A percentile compares a stretch with the other conserved stretches of the same genome.
phyloP scores from a whole-genome alignment of 2,797 vertebrate species.

The Menidia menidia region DNA sequence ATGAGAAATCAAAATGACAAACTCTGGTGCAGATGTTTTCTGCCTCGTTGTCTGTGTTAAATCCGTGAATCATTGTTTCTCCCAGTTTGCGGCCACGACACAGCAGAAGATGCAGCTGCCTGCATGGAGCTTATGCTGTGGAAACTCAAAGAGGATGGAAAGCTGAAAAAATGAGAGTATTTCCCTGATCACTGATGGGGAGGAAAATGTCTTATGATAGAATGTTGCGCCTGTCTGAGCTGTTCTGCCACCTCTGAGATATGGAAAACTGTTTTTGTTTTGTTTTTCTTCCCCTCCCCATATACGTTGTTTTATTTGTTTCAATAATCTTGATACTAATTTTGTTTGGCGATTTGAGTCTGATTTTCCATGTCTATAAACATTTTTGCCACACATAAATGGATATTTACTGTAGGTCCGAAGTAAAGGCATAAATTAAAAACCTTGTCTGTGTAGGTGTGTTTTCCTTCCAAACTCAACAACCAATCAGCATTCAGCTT shows the following conservation, averaged over 20 bases:
- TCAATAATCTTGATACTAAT: slow-evolving; percentile 10
- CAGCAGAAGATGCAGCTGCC: slow-evolving; percentile 80
- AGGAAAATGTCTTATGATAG: background rate
- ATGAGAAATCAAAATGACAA: background rate
- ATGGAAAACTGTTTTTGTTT: slow-evolving; percentile 12
- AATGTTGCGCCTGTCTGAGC: slow-evolving; percentile 12
- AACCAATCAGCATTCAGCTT: slow-evolving; percentile 35
- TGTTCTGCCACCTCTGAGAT: background rate
- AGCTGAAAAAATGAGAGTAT: slow-evolving; percentile 74
- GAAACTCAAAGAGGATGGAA: slow-evolving; percentile 86
- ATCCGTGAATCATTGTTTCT: slow-evolving; percentile 35
- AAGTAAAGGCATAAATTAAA: slow-evolving; percentile 62
- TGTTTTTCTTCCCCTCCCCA: slow-evolving; percentile 2
- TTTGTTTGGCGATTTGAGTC: slow-evolving; percentile 4
- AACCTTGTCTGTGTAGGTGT: background rate
- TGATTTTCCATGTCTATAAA: slow-evolving; percentile 15
- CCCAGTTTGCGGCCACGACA: slow-evolving; percentile 82
- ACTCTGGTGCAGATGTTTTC: background rate
- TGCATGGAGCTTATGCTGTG: slow-evolving; percentile 88
- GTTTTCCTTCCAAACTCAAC: background rate
- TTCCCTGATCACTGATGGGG: background rate
- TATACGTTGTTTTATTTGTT: background rate
- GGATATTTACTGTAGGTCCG: background rate
- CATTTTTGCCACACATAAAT: slow-evolving; percentile 7
- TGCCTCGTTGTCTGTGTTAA: slow-evolving; percentile 1